Base-by-base conservation (phyloP, 2,113 vertebrate species). In the Haplochromis vanheusdeni region DNA sequence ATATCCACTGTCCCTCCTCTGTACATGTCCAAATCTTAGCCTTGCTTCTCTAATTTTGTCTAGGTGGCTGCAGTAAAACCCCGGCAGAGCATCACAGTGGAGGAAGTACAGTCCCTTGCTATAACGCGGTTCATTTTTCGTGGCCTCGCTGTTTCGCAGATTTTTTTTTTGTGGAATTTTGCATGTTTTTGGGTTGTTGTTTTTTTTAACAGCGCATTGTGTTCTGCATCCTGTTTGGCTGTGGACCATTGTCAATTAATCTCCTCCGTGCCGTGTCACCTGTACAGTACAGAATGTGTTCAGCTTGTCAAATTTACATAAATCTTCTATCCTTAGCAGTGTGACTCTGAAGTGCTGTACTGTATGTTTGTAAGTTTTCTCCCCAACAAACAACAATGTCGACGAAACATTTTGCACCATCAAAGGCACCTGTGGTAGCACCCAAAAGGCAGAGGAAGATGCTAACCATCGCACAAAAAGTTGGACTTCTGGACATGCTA, bases 401-500 rank as follows among this genome's bases (percentile, higher is more conserved):
- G 12, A 0, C 1, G 1, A 56, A 56, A 56, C 23, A 3, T 56
- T 56, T 56, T 56, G 54, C 23, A 56, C 54, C 21, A 2, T 56
- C 54, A 56, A 26, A 56, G 54, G 21, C 12, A 26, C 12, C 6
- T 26, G 2, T 1, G 7, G 55, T 56, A 56, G 12, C 54, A 26
- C 6, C 54, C 4, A 0, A 0, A 56, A 26, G 1, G 23, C 12
- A 14, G 54, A 26, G 54, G 12, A 56, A 56, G 54, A 26, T 26
- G 54, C 12, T 8, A 26, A 56, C 12, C 54, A 56, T 28, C 1
- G 6, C 23, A 56, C 4, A 56, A 28, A 28, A 56, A 56, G 54
- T 56, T 8, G 0, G 23, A 56, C 23, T 56, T 56, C 54, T 28
- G 54, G 54, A 56, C 23, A 14, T 0, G 23, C 23, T 28, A 0